Percentiles rank a stretch among this genome's conserved stretches.
Conservation (phyloP, 2,113 vertebrate species). For the Rhipidura dahli region DNA sequence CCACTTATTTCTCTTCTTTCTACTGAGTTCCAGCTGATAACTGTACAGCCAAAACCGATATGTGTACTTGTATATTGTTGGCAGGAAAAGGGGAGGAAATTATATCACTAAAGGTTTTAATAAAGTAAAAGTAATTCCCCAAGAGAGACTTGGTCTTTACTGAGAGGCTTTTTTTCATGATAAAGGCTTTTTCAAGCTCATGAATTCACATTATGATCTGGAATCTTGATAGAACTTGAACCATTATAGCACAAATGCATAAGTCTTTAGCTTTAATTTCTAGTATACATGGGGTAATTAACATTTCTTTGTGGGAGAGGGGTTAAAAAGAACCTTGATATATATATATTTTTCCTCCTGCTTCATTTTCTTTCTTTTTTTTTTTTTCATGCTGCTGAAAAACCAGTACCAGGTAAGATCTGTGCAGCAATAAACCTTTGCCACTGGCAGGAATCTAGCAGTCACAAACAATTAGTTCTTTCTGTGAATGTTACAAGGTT, state of each 20-base stretch:
- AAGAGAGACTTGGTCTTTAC: neutral
- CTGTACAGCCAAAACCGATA: neutral
- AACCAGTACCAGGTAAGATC: slow-evolving; percentile 15
- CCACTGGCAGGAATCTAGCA: slow-evolving; percentile 52
- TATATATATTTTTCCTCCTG: neutral
- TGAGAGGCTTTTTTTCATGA: neutral
- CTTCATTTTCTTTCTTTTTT: neutral
- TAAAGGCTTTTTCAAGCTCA: neutral
- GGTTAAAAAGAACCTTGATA: neutral
- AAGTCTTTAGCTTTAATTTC: neutral
- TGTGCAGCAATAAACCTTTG: slow-evolving; percentile 45
- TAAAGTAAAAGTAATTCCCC: neutral
- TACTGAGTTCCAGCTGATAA: neutral
- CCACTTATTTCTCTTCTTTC: neutral
- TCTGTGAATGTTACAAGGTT: slow-evolving; percentile 63
- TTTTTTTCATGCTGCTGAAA: neutral
- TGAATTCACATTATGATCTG: neutral
- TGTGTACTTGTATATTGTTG: neutral
- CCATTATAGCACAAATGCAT: neutral
- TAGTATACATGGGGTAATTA: neutral
- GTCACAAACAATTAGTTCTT: slow-evolving; percentile 70
- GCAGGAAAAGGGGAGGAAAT: neutral
- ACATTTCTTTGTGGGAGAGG: neutral
- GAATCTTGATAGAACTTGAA: neutral
- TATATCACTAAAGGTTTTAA: neutral